These are phyloP conservation scores for Anneissia japonica DNA, from an alignment of 35 echinoderm and acorn worm genomes.

Conservation along the genomic window DNA sequence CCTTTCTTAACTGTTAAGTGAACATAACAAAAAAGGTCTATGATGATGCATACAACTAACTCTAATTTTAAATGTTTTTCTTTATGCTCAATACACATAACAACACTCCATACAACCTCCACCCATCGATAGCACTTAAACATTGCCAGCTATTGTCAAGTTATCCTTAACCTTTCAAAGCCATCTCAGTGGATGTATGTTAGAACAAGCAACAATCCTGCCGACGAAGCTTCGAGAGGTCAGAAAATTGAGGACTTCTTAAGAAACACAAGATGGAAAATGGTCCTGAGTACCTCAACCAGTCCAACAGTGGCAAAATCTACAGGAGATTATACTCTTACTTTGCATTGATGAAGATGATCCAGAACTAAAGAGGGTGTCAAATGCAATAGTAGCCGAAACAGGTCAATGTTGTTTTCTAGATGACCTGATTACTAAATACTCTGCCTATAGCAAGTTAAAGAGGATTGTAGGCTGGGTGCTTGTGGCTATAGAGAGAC, in stretches of 20 bases:
- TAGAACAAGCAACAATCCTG: conserved; percentile 24
- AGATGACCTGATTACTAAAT: neutral
- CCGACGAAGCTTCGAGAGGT: conserved; percentile 19
- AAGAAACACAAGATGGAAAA: neutral
- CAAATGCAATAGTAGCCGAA: neutral
- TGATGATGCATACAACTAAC: too few species aligned
- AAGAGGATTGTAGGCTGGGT: conserved; percentile 1
- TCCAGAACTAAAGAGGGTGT: neutral
- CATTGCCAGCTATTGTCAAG: conserved; percentile 28
- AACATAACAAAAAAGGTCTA: too few species aligned
- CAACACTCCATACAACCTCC: too few species aligned
- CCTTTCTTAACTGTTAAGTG: too few species aligned
- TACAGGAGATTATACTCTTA: neutral
- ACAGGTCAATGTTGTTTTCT: conserved; percentile 10
- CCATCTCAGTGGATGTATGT: conserved; percentile 36
- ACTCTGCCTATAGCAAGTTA: neutral
- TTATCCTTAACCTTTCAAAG: conserved; percentile 10
- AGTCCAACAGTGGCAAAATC: neutral
- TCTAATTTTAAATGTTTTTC: too few species aligned
- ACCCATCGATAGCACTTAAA: conserved; percentile 18
- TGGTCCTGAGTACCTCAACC: conserved; percentile 1
- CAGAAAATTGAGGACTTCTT: neutral
- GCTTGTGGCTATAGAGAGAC: conserved; percentile 9
- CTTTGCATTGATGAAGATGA: neutral
- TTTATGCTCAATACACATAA: too few species aligned